phyloP scores from a whole-genome alignment of 2,113 vertebrate genomes.

The Noctilio leporinus region DNA sequence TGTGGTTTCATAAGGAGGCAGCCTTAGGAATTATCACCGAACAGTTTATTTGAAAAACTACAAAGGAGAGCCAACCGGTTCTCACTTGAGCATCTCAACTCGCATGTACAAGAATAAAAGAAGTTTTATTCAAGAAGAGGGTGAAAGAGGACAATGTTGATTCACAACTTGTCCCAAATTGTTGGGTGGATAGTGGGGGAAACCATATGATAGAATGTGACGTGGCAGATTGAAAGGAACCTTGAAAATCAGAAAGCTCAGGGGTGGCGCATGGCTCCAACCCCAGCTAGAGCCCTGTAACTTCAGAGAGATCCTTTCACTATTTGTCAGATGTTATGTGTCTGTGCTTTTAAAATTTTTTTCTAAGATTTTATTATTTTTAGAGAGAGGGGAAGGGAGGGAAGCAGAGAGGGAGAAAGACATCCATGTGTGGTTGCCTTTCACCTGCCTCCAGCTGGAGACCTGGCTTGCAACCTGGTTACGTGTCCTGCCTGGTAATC shows the following conservation, averaged over 20 bases:
- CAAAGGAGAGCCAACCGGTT: slow-evolving; percentile 31
- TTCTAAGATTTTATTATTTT: too few relatives aligned
- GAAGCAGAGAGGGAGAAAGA: too few relatives aligned
- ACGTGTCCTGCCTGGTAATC: not conserved
- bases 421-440: too few relatives aligned
- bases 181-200: not conserved
- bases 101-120: not conserved
- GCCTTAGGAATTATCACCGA: slow-evolving; percentile 50
- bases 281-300: not conserved
- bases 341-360: too few relatives aligned
- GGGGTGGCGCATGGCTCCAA: too few relatives aligned
- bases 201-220: not conserved
- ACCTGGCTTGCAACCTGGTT: too few relatives aligned
- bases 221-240: not conserved
- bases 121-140: not conserved
- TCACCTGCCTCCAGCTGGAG: too few relatives aligned
- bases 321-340: not conserved
- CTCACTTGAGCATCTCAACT: not conserved
- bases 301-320: not conserved
- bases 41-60: slow-evolving; percentile 40
- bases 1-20: slow-evolving; percentile 31
- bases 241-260: not conserved
- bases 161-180: not conserved
- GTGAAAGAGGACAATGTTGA: not conserved
- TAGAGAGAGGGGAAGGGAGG: too few relatives aligned